A percentile compares a stretch with the other conserved stretches of the same genome.
These are phyloP conservation scores for Poeciliopsis occidentalis DNA, from an alignment of 2,113 vertebrate species.

Conservation along the genomic window DNA sequence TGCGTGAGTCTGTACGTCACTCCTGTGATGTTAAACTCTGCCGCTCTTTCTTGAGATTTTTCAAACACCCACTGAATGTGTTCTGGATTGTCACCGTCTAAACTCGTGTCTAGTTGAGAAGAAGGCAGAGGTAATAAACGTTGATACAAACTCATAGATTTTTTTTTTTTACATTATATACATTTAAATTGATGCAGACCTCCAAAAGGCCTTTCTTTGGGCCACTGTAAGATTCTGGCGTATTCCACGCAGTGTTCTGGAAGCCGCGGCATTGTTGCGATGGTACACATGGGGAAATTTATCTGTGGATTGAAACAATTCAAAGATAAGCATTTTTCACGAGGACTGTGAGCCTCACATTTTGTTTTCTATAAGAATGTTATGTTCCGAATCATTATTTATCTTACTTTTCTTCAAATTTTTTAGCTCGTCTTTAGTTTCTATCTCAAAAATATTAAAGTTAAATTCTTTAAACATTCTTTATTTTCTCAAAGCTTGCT, in stretches of 20 bases:
- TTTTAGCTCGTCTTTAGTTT: too few relatives aligned
- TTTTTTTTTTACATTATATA: too few relatives aligned
- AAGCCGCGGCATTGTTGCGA: conserved; percentile 95
- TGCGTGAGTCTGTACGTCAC: conserved; percentile 97
- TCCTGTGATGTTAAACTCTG: conserved; percentile 92
- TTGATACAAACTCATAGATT: neutral
- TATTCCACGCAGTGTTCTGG: conserved; percentile 98
- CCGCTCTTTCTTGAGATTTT: conserved; percentile 89
- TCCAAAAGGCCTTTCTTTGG: conserved; percentile 97
- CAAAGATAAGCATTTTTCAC: neutral
- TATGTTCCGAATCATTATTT: neutral
- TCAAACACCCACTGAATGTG: conserved; percentile 98
- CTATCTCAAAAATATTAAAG: too few relatives aligned
- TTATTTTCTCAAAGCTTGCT: neutral
- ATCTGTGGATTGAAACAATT: conserved; percentile 77
- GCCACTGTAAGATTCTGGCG: conserved; percentile 93
- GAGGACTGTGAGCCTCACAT: neutral
- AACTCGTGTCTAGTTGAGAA: conserved; percentile 79
- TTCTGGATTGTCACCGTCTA: conserved; percentile 96
- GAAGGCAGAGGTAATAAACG: neutral
- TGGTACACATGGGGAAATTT: conserved; percentile 99
- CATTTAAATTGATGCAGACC: conserved; percentile 73
- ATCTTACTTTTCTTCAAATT: neutral
- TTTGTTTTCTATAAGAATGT: neutral
- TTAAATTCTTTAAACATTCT: neutral